Conservation (phyloP, 64 coral and sea anemone species). For the Stichodactyla mertensii region DNA sequence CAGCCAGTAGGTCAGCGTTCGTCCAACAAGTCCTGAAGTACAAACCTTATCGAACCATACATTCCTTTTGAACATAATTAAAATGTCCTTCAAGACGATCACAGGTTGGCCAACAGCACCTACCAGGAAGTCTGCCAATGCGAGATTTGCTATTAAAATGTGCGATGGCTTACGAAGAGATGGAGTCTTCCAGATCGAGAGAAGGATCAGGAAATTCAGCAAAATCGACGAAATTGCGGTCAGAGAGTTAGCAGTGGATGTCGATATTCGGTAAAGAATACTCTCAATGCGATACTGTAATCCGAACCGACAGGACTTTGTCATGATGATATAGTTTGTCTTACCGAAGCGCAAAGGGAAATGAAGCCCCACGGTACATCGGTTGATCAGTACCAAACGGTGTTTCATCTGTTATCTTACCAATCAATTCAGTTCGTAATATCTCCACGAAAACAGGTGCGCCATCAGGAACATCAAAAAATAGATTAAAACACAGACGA, state of each 20-base stretch:
- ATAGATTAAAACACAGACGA: too few species aligned
- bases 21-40: not conserved
- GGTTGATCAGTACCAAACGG: too few species aligned
- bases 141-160: conserved; percentile 1
- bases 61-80: not conserved
- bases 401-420: too few species aligned
- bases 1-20: not conserved
- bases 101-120: not conserved
- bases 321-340: not conserved
- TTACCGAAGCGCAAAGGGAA: too few species aligned
- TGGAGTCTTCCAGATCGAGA: not conserved
- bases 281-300: not conserved
- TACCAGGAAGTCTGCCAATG: not conserved
- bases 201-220: not conserved
- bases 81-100: not conserved
- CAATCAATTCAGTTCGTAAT: too few species aligned
- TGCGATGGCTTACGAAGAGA: not conserved
- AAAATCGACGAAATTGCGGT: not conserved
- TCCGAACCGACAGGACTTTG: not conserved
- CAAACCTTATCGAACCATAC: not conserved
- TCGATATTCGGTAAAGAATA: not conserved
- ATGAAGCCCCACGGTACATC: too few species aligned
- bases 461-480: too few species aligned
- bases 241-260: not conserved
- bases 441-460: too few species aligned